Evolutionary conservation across 2,113 vertebrate species (phyloP).

Genomic region (Elgaria multicarinata): DNA sequence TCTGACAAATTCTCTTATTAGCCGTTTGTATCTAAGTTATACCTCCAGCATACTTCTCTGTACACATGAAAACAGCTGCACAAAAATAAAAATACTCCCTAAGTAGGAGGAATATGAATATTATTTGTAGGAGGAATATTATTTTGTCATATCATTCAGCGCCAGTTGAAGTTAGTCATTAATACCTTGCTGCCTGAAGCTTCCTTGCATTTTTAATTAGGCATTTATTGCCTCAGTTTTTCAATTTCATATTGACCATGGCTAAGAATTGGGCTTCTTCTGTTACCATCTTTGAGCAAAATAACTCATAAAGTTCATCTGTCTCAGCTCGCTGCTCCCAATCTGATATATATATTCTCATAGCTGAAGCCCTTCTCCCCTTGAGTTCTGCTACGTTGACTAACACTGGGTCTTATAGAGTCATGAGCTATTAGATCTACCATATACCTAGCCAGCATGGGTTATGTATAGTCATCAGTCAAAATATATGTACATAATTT

Average conservation of each 20-base stretch:
- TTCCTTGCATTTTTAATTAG: neutral
- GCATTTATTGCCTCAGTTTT: neutral
- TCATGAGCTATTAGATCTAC: neutral
- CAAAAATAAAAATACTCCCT: neutral
- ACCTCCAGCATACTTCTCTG: neutral
- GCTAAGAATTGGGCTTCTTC: neutral
- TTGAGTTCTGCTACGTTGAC: neutral
- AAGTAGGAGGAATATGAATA: neutral
- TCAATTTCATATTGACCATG: neutral
- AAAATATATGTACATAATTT: neutral
- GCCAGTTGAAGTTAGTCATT: neutral
- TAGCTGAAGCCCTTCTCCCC: neutral
- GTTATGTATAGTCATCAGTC: neutral
- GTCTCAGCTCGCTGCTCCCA: accelerated
- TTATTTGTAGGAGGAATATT: neutral
- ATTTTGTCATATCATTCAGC: neutral
- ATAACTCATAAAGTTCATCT: neutral
- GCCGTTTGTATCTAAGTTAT: neutral
- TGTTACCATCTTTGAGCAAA: neutral
- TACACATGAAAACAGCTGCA: neutral
- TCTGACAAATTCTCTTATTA: neutral
- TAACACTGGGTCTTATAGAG: neutral
- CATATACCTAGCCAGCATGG: neutral
- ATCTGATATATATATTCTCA: neutral
- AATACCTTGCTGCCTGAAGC: neutral